Evolutionary conservation across 2,888 invertebrate genomes (phyloP).

Genomic region (Diabrotica balteata): DNA sequence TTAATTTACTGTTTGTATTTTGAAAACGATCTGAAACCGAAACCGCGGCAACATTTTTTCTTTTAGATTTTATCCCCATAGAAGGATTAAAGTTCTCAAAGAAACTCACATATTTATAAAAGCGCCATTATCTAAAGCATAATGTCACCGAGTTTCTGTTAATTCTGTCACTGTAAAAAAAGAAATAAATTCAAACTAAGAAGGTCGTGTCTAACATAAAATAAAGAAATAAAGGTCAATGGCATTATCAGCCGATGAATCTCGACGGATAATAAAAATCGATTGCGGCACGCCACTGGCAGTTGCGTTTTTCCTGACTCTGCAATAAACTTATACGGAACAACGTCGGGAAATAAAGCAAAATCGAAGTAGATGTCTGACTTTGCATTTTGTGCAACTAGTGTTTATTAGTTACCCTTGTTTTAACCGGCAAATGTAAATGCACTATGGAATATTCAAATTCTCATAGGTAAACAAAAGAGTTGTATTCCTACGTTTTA

Average conservation of each 20-base stretch:
- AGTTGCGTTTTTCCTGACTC: conserved; percentile 46
- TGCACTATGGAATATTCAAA: conserved; percentile 30
- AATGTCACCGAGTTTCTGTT: no score
- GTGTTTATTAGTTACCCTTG: conserved; percentile 47
- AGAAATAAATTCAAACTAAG: no score
- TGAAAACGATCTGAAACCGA: no score
- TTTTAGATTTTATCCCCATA: no score
- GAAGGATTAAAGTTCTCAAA: no score
- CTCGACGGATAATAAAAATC: conserved; percentile 22
- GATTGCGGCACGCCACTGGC: conserved; percentile 32
- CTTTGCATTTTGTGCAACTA: conserved; percentile 51
- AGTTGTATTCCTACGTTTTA: no score
- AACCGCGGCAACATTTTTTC: no score
- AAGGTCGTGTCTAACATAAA: not conserved
- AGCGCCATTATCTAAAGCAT: no score
- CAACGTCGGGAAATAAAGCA: conserved; percentile 52
- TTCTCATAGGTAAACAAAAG: not conserved
- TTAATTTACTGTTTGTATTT: no score
- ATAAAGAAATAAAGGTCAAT: conserved; percentile 32
- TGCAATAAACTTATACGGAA: conserved; percentile 51
- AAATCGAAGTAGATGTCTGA: conserved; percentile 43
- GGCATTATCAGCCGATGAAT: conserved; percentile 26
- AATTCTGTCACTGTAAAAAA: no score
- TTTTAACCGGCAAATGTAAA: conserved; percentile 30
- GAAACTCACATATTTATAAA: no score